These are phyloP conservation scores for Ascaphus truei DNA, from an alignment of 2,113 vertebrate genomes.

Conservation along the genomic window DNA sequence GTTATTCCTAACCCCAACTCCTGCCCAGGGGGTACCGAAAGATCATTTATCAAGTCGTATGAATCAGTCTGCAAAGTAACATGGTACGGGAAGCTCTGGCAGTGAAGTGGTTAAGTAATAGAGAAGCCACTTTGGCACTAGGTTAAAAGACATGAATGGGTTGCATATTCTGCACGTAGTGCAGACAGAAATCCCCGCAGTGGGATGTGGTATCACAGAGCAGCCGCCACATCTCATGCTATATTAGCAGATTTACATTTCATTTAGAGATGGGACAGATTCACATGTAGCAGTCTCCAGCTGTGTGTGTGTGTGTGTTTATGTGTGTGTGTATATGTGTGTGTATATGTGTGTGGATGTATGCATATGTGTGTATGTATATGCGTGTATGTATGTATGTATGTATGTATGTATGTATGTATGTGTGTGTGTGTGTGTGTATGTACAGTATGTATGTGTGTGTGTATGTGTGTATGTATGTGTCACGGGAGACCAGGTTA, in stretches of 20 bases:
- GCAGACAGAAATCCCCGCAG: conserved; percentile 1
- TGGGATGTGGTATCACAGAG: not conserved
- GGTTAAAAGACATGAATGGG: not conserved
- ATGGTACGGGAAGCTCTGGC: conserved; percentile 41
- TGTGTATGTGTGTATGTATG: too few species aligned
- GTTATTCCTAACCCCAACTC: not conserved
- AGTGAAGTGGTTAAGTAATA: not conserved
- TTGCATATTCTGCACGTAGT: conserved; percentile 14
- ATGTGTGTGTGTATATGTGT: too few species aligned
- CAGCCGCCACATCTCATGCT: conserved; percentile 8
- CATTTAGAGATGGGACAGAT: too few species aligned
- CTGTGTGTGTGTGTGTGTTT: too few species aligned
- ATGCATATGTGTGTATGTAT: too few species aligned
- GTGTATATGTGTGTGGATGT: too few species aligned
- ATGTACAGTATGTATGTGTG: too few species aligned
- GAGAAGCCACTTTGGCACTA: conserved; percentile 2
- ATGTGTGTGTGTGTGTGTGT: too few species aligned
- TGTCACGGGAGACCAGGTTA: too few species aligned
- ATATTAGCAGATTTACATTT: conserved; percentile 2
- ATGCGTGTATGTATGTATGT: too few species aligned
- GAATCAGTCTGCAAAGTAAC: conserved; percentile 43
- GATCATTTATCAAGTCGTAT: conserved; percentile 17
- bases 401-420: too few species aligned
- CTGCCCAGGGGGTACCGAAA: not conserved
- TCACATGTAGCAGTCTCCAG: too few species aligned